Conservation (phyloP, 2,888 invertebrate species). For the Urechis unicinctus region DNA sequence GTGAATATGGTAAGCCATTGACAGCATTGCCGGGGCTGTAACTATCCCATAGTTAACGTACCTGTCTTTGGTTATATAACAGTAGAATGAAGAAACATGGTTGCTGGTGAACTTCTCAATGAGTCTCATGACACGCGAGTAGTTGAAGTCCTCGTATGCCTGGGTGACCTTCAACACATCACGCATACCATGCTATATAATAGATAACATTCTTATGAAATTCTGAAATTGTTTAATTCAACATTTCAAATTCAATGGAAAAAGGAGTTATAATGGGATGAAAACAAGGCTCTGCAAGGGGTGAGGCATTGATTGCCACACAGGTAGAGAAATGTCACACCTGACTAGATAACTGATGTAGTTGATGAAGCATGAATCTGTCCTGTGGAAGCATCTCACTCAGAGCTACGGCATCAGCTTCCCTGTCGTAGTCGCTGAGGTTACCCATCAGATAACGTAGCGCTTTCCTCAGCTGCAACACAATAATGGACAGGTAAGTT, state of each 20-base stretch:
- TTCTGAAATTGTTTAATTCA: no score
- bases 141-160: slow-evolving; percentile 34
- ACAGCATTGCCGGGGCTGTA: no score
- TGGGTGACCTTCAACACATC: slow-evolving; percentile 26
- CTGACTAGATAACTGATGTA: slow-evolving; percentile 60
- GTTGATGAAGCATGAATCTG: slow-evolving; percentile 68
- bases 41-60: no score
- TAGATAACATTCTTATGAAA: no score
- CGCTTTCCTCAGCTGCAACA: slow-evolving; percentile 62
- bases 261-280: no score
- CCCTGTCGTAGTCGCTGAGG: slow-evolving; percentile 40
- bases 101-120: slow-evolving; percentile 38
- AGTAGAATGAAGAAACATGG: slow-evolving; percentile 73
- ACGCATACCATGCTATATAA: not conserved
- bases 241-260: no score
- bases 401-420: slow-evolving; percentile 49
- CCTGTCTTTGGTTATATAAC: slow-evolving; percentile 53
- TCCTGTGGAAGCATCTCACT: slow-evolving; percentile 46
- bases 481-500: no score
- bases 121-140: slow-evolving; percentile 28
- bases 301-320: no score
- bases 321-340: no score
- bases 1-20: no score
- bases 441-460: slow-evolving; percentile 78
- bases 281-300: no score